These are phyloP conservation scores for Malacoraja senta DNA, from an alignment of 2,797 vertebrate genomes.

Conservation along the genomic window DNA sequence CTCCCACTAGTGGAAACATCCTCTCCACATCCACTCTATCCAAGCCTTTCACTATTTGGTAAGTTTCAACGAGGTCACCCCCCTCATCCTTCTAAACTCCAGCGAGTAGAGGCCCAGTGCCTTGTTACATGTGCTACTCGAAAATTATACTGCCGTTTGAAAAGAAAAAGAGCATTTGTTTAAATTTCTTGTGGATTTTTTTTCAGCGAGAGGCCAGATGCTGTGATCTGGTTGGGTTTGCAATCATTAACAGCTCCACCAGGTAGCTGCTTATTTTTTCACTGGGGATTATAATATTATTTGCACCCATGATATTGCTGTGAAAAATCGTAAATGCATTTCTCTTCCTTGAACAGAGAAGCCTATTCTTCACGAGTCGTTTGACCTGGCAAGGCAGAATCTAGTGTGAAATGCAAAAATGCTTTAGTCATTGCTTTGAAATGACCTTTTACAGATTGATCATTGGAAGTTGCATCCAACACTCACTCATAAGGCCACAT, in stretches of 20 bases:
- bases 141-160: neutral
- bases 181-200: neutral
- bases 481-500: conserved; percentile 3
- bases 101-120: too few species aligned
- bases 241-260: neutral
- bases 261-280: neutral
- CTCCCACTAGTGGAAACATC: too few species aligned
- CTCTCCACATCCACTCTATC: too few species aligned
- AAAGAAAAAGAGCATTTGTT: neutral
- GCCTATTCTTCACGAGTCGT: neutral
- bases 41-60: too few species aligned
- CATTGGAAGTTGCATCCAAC: neutral
- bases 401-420: neutral
- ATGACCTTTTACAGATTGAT: conserved; percentile 1
- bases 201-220: neutral
- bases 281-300: neutral
- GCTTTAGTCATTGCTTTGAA: neutral
- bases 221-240: neutral
- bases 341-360: neutral
- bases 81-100: too few species aligned
- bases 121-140: too few species aligned
- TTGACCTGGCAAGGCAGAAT: conserved; percentile 4
- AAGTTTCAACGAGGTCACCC: too few species aligned
- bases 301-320: neutral
- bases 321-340: neutral